Evolutionary conservation across 2,113 vertebrate genomes (phyloP), one percentile per base, ranked within the genome.

Genomic region (Junco hyemalis): DNA sequence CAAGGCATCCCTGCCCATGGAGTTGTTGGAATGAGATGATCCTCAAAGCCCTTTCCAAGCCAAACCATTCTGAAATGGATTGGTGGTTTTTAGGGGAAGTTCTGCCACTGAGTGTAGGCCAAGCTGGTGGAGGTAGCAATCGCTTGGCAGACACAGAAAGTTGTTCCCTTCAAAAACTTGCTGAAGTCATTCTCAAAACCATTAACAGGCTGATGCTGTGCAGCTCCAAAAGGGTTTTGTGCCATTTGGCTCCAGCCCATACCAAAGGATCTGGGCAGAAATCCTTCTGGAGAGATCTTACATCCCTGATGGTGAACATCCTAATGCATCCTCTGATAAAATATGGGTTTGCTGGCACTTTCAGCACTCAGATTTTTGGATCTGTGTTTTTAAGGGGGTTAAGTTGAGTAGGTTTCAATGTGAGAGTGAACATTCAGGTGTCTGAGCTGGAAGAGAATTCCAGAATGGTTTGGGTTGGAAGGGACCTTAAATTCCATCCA

Each of bases 361-460:
- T 1, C 1, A 5, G 7, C 2, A 0, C 4, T 50, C 18, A 2
- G 28, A 1, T 16, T 73, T 86, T 33, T 38, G 47, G 47, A 38
- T 25, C 38, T 73, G 12, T 64, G 9, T 42, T 69, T 70, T 66
- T 21, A 12, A 33, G 47, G 40, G 53, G 59, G 31, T 4, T 9
- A 4, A 56, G 4, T 16, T 56, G 31, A 33, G 24, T 11, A 7
- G 50, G 11, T 77, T 61, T 57, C 45, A 16, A 0, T 5, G 14
- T 8, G 47, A 28, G 54, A 18, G 25, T 44, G n/a, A 35, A 29
- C 16, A 14, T 73, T 9, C 6, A 3, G 9, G 8, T 38, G 31
- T 20, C 57, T 14, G 36, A 44, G 50, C 48, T 65, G 78, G 35
- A 6, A 11, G 54, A 44, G 69, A 63, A 69, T 78, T 33, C 54